phyloP scores from a whole-genome alignment of 37 sponge, comb jelly and placozoan species.

The Cliona cf. orientalis region DNA sequence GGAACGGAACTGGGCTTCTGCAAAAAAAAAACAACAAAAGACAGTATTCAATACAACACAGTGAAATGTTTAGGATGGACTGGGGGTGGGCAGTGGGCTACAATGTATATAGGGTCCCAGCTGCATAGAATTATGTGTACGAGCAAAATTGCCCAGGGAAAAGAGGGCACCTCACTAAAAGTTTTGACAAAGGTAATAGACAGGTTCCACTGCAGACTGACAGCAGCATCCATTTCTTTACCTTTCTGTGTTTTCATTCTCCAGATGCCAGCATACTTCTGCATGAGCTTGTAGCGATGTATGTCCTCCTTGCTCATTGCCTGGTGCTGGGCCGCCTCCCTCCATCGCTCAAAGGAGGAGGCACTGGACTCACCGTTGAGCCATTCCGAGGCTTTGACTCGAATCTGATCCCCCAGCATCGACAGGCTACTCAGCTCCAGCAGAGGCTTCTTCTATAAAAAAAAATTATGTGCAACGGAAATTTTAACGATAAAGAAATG shows the following conservation, averaged over 20 bases:
- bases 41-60: not conserved
- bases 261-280: constrained; percentile 75
- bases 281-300: constrained; percentile 39
- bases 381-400: constrained; percentile 45
- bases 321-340: constrained; percentile 9
- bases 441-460: constrained; percentile 14
- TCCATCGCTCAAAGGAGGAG: constrained; percentile 56
- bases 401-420: not conserved
- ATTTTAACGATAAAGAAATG: not conserved
- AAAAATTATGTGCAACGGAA: too few species aligned
- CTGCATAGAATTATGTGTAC: too few species aligned
- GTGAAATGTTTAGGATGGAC: not conserved
- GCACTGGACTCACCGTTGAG: constrained; percentile 27
- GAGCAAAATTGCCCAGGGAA: too few species aligned
- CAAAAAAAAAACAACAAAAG: not conserved
- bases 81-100: not conserved
- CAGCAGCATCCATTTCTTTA: not conserved
- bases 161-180: too few species aligned
- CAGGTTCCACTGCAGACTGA: not conserved
- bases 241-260: constrained; percentile 50
- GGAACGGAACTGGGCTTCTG: constrained; percentile 42
- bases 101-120: too few species aligned
- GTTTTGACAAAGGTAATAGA: too few species aligned
- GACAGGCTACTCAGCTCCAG: constrained; percentile 9
- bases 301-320: constrained; percentile 31